Percentiles rank a stretch among this genome's conserved stretches.
These are phyloP conservation scores for Hanleya hanleyi DNA, from an alignment of 2,888 invertebrate genomes.

Conservation along the genomic window DNA sequence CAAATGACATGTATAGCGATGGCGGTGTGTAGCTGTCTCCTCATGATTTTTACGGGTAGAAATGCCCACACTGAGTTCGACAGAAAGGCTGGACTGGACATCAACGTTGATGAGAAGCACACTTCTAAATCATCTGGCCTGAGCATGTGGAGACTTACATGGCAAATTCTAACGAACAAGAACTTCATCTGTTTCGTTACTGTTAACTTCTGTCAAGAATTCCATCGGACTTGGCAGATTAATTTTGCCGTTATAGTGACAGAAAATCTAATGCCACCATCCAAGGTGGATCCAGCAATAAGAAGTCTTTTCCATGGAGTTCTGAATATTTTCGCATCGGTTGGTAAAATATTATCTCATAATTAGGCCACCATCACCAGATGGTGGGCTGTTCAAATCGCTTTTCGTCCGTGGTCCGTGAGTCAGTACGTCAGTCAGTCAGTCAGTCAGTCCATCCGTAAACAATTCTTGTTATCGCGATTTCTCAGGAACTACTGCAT, in stretches of 20 bases:
- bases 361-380: no score
- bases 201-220: constrained; percentile 63
- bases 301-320: constrained; percentile 61
- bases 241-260: constrained; percentile 63
- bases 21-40: constrained; percentile 54
- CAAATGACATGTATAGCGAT: constrained; percentile 62
- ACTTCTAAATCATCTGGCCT: background rate
- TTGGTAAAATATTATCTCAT: no score
- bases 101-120: background rate
- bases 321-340: constrained; percentile 47
- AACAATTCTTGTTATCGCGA: no score
- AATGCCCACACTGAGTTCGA: constrained; percentile 62
- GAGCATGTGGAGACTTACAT: constrained; percentile 46
- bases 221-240: constrained; percentile 51
- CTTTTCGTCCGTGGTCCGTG: no score
- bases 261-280: constrained; percentile 56
- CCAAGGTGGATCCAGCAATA: constrained; percentile 41
- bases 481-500: no score
- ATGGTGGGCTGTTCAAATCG: no score
- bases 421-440: no score
- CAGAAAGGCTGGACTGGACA: background rate
- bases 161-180: constrained; percentile 55
- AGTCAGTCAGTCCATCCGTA: no score
- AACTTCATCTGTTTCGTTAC: constrained; percentile 64
- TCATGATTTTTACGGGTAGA: constrained; percentile 59